Base-by-base conservation (phyloP, 2,888 invertebrate species). In the Disparrhopalites patrizii region DNA sequence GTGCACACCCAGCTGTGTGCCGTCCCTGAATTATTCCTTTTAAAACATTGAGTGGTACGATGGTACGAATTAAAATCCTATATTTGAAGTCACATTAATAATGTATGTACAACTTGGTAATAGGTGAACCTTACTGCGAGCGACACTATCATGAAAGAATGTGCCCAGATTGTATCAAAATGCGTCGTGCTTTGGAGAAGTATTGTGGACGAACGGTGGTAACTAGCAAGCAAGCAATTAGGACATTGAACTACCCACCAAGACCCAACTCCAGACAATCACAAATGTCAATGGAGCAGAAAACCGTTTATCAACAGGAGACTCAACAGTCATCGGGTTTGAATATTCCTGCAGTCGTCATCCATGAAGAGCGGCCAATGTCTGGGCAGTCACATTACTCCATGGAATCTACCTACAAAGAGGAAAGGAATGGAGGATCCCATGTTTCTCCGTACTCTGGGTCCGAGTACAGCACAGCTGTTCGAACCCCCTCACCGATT, bases 131-230 rank as follows among this genome's bases (percentile, higher is more conserved):
- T 7, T 74, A 73, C 43, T 75, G 75, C 60, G 70, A 73, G 36
- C 68, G 69, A 51, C 73, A 73, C 47, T 73, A 71, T 52, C 75
- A 75, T 51, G 75, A 71, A 38, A 66, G 73, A 3, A 73, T 74
- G 64, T 75, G 75, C 65, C 75, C 75, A 0, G 75, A 75, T 64
- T 75, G 75, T 55, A 69, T 75, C n/a, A 72, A 71, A 47, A 71
- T 75, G 40, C 66, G 75, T 8, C 63, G 73, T 8, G 73, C 72
- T 8, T 70, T 73, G 52, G 70, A 73, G 25, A 52, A 56, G 15
- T 75, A 73, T 54, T 75, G 72, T 61, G 73, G 74, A 50, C 60
- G 55, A n/a, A 62, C 56, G 13, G 47, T 31, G 2, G 55, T 55
- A n/a, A 58, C 28, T 2, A 36, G 25, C 3, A 38, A 47, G 27